Conservation (phyloP, 1,140 invertebrate genomes). For the Drosophila auraria region DNA sequence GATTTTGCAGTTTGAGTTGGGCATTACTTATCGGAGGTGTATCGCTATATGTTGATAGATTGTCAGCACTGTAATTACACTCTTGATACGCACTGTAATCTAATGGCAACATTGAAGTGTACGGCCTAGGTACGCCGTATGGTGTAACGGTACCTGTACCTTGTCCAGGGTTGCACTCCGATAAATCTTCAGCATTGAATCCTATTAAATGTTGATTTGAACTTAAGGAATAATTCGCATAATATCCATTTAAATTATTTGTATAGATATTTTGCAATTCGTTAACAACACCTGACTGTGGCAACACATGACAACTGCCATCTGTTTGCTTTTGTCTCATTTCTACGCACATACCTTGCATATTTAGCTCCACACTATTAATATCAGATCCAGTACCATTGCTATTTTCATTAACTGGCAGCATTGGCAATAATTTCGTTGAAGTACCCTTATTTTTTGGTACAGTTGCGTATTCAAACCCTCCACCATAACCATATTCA, state of each 20-base stretch:
- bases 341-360: conserved; percentile 65
- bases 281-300: conserved; percentile 18
- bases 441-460: conserved; percentile 86
- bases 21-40: conserved; percentile 51
- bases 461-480: conserved; percentile 85
- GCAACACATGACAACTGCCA: conserved; percentile 70
- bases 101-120: conserved; percentile 74
- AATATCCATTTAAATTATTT: conserved; percentile 52
- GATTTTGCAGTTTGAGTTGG: conserved; percentile 73
- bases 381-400: conserved; percentile 14
- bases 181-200: conserved; percentile 28
- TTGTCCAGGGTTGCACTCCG: not conserved
- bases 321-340: conserved; percentile 55
- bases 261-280: conserved; percentile 36
- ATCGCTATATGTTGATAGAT: conserved; percentile 72
- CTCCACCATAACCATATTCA: conserved; percentile 20
- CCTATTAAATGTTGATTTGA: conserved; percentile 50
- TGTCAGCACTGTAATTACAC: conserved; percentile 77
- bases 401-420: conserved; percentile 50
- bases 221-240: conserved; percentile 63
- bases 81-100: conserved; percentile 90
- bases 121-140: conserved; percentile 49
- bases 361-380: not conserved
- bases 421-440: conserved; percentile 54
- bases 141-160: not conserved